Percentiles rank a stretch among this genome's conserved stretches.
These are phyloP conservation scores for Drosophila asahinai DNA, from an alignment of 1,140 invertebrate species.

Conservation along the genomic window DNA sequence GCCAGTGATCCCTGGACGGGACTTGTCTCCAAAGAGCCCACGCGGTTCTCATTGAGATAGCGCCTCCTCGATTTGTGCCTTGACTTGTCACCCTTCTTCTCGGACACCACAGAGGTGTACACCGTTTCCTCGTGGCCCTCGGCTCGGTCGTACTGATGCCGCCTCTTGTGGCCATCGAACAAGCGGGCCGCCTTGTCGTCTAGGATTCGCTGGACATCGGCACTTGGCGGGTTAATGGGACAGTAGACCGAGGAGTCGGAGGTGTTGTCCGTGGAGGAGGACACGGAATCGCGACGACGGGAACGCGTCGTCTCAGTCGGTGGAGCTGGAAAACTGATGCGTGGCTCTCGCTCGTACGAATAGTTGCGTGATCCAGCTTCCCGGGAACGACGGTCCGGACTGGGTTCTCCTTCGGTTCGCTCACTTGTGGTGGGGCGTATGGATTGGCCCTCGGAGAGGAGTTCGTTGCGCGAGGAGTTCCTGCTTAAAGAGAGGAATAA, in stretches of 20 bases:
- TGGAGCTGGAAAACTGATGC: conserved; percentile 71
- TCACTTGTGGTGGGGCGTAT: conserved; percentile 69
- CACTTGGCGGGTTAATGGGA: conserved; percentile 78
- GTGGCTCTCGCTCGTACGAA: conserved; percentile 74
- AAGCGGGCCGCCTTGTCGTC: conserved; percentile 76
- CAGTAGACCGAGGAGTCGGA: conserved; percentile 84
- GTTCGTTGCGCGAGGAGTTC: conserved; percentile 74
- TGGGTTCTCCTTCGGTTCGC: conserved; percentile 47
- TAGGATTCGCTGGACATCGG: conserved; percentile 79
- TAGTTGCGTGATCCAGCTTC: conserved; percentile 72
- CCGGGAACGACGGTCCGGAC: conserved; percentile 53
- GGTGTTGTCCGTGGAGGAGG: conserved; percentile 77
- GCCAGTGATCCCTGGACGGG: conserved; percentile 61
- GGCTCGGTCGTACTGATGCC: conserved; percentile 74
- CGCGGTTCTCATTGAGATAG: conserved; percentile 81
- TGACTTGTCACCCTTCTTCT: conserved; percentile 75
- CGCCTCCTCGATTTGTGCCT: conserved; percentile 72
- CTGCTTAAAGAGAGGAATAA: conserved; percentile 21
- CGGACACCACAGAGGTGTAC: conserved; percentile 78
- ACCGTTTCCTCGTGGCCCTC: conserved; percentile 76
- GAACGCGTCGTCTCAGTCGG: conserved; percentile 54
- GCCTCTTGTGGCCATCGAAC: conserved; percentile 73
- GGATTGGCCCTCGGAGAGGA: conserved; percentile 73
- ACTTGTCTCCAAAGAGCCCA: conserved; percentile 80
- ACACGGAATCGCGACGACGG: conserved; percentile 68